Evolutionary conservation across 64 coral and sea anemone genomes (phyloP).

Genomic region (Platygyra sinensis): DNA sequence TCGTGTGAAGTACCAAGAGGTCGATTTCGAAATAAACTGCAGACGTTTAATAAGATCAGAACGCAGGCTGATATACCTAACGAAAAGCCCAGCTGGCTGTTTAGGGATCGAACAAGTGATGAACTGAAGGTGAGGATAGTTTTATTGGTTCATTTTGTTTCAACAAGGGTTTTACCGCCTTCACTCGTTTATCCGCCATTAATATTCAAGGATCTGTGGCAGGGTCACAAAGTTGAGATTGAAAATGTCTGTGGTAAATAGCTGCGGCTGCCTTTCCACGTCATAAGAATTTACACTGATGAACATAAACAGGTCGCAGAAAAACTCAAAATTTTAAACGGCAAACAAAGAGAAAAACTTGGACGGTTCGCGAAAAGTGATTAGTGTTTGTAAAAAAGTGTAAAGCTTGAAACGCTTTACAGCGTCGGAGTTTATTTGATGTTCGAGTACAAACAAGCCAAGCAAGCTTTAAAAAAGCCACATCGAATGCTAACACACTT

Average conservation of each 20-base stretch:
- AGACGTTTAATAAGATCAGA: slow-evolving; percentile 38
- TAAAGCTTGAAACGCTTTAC: neutral
- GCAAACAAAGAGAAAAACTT: neutral
- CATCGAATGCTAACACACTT: slow-evolving; percentile 6
- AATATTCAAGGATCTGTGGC: slow-evolving; percentile 30
- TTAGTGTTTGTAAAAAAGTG: neutral
- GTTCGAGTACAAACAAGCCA: slow-evolving; percentile 25
- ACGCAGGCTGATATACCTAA: slow-evolving; percentile 41
- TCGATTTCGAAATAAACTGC: slow-evolving; percentile 54
- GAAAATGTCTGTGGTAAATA: slow-evolving; percentile 19
- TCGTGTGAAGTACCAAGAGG: slow-evolving; percentile 45
- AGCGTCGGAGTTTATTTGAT: neutral
- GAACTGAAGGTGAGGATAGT: slow-evolving; percentile 44
- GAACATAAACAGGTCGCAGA: neutral
- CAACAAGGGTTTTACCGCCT: neutral
- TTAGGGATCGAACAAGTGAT: slow-evolving; percentile 7
- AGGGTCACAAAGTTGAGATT: slow-evolving; percentile 14
- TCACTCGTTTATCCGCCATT: neutral
- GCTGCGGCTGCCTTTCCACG: neutral
- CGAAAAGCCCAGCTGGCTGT: slow-evolving; percentile 18
- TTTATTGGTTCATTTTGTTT: slow-evolving; percentile 34
- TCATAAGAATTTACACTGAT: slow-evolving; percentile 22
- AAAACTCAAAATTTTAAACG: neutral
- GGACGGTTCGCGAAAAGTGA: neutral
- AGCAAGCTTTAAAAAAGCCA: slow-evolving; percentile 13